Evolutionary conservation across 2,888 invertebrate species (phyloP), one percentile per base, ranked within the genome.

Genomic region (Xiphydria camelus): DNA sequence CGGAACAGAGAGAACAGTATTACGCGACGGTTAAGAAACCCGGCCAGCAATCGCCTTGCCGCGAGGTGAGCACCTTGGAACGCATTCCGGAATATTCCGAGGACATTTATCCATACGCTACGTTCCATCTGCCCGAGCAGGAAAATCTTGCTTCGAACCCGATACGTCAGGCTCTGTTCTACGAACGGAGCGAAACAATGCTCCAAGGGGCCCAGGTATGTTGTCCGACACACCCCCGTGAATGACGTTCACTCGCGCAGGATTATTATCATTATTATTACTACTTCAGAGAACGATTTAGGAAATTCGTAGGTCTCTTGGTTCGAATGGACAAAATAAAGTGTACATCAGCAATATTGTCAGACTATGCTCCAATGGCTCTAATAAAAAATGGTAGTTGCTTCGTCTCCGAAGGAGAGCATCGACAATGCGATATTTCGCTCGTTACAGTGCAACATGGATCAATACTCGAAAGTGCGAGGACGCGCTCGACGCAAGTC

Each of bases 81-180:
- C 77, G 80, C 48, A 81, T 80, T 62, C 81, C 82, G 49, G 82
- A 82, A 70, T 82, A 80, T 69, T 80, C 82, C 32, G 82, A 82
- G 70, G 82, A 83, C 62, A 82, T 82, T 64, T 82, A 81, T 72
- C 82, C 82, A 39, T 82, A 82, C 67, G 82, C 82, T 41, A 82
- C 82, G 52, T 82, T 82, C 70, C 80, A 82, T 68, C 75, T 82
- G 58, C 79, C 79, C 53, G 80, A 80, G 66, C 79, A 80, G 70
- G 81, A 81, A 62, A 80, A 78, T 57, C 76, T 79, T 57, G 77
- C 80, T 20, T 77, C 76, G 20, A 80, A 80, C 59, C 77, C 77
- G 35, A 77, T 71, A 44, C 61, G 70, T 46, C 74, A 71, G 54
- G 77, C 73, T 22, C 73, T 66, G 51, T 68, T 73, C 53, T 74